These are phyloP conservation scores for Cerceris rybyensis DNA, from an alignment of 2,888 invertebrate genomes.

Conservation along the genomic window DNA sequence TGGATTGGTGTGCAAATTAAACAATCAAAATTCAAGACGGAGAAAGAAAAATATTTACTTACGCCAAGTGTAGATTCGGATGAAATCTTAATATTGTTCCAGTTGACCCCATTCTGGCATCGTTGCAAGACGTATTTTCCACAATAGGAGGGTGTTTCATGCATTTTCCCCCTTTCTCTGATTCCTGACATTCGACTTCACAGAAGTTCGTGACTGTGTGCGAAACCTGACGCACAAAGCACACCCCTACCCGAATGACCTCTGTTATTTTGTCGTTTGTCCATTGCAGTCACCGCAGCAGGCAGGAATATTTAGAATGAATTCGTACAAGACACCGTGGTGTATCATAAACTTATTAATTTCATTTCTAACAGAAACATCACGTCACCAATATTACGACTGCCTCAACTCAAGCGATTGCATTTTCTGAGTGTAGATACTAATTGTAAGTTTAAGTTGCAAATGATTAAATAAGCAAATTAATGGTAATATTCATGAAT, in stretches of 20 bases:
- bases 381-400: not conserved
- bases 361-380: not conserved
- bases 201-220: slow-evolving; percentile 31
- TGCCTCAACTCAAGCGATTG: too few species aligned
- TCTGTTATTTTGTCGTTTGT: not conserved
- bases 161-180: slow-evolving; percentile 50
- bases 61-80: not conserved
- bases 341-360: not conserved
- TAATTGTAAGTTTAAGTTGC: too few species aligned
- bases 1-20: too few species aligned
- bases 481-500: slow-evolving; percentile 39
- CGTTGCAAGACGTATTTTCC: slow-evolving; percentile 67
- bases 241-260: slow-evolving; percentile 32
- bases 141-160: slow-evolving; percentile 50
- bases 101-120: slow-evolving; percentile 61
- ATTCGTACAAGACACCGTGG: not conserved
- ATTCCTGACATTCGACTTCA: slow-evolving; percentile 50
- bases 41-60: not conserved
- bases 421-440: too few species aligned
- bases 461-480: slow-evolving; percentile 21
- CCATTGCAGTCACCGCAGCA: not conserved
- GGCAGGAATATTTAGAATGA: slow-evolving; percentile 6
- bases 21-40: too few species aligned
- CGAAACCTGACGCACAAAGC: slow-evolving; percentile 17
- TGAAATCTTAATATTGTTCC: slow-evolving; percentile 40